Evolutionary conservation across 2,888 invertebrate genomes (phyloP), one percentile per base, ranked within the genome.

Genomic region (Serrognathus titanus): DNA sequence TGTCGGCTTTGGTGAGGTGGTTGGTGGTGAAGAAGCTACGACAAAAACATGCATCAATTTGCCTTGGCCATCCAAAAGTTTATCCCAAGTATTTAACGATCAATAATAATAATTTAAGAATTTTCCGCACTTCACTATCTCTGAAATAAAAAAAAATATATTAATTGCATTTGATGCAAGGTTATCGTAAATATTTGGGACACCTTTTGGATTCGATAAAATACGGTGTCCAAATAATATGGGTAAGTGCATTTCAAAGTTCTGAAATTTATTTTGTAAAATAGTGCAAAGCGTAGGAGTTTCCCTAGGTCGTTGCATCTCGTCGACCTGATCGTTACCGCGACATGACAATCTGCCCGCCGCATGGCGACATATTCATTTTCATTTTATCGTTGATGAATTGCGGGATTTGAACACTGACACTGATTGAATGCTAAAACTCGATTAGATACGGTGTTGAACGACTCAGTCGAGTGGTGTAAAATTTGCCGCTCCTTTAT

Each of bases 1-100:
- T 59, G 86, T 85, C 47, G 90, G 89, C 71, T 85, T 86, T 56
- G 90, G 87, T 63, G 88, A 86, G 51, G 92, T 91, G 56, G 90
- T 90, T 49, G 92, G 91, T 53, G 91, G 90, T 64, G 86, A 84
- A 37, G 92, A 90, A 69, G 87, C 92, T 92, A 78, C 73, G 75
- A 76, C 73, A 76, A 74, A 74, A 71, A 70, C 65, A 70, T 66
- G 64, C 66, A 58, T 62, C 61, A 63, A 63, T 54, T 63, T 54
- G 58, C 61, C 54, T 54, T 51, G 39, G 48, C 59, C 37, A 37
- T 31, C 24, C 24, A 31, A 31, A 31, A 31, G 5, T 31, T n/a
- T n/a, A 1, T 31, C 24, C 24, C 24, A 31, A 31, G 6, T 31
- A 31, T 31, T 31, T 31, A 31, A 31, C 24, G 1, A 3, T 31